Evolutionary conservation across 2,113 vertebrate species (phyloP).

Genomic region (Thamnaconus septentrionalis): DNA sequence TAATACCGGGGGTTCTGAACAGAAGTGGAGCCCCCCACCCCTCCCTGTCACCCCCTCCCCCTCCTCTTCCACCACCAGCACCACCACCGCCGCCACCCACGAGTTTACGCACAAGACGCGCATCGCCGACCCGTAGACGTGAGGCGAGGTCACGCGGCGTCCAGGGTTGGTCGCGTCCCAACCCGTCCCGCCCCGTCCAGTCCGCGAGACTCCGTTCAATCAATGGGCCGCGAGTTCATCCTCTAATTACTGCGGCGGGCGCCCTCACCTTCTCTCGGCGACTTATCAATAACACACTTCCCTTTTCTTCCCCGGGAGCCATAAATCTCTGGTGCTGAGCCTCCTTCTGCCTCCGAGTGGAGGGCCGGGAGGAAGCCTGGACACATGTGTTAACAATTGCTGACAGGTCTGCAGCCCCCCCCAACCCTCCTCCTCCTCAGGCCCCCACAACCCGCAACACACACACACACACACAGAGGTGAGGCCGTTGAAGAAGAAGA

Average conservation of each 20-base stretch:
- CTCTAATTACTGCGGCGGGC: conserved; percentile 75
- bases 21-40: conserved; percentile 43
- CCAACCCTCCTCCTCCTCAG: no score
- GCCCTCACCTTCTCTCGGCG: conserved; percentile 64
- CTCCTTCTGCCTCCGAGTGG: conserved; percentile 62
- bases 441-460: no score
- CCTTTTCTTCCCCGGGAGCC: conserved; percentile 69
- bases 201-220: conserved; percentile 59
- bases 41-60: conserved; percentile 20
- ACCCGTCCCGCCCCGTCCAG: conserved; percentile 36
- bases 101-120: conserved; percentile 3
- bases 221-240: conserved; percentile 73
- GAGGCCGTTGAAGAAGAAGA: conserved; percentile 54
- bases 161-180: conserved; percentile 41
- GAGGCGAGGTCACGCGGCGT: conserved; percentile 41
- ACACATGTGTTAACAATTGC: conserved; percentile 71
- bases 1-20: conserved; percentile 64
- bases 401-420: conserved; percentile 55
- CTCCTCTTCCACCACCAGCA: no score
- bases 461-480: background rate
- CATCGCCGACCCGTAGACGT: background rate
- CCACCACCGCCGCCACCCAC: background rate
- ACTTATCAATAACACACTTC: conserved; percentile 81
- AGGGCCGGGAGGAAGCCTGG: conserved; percentile 66
- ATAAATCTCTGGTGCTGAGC: conserved; percentile 75